Evolutionary conservation across 2,113 vertebrate species (phyloP).

Genomic region (Oreotrochilus melanogaster): DNA sequence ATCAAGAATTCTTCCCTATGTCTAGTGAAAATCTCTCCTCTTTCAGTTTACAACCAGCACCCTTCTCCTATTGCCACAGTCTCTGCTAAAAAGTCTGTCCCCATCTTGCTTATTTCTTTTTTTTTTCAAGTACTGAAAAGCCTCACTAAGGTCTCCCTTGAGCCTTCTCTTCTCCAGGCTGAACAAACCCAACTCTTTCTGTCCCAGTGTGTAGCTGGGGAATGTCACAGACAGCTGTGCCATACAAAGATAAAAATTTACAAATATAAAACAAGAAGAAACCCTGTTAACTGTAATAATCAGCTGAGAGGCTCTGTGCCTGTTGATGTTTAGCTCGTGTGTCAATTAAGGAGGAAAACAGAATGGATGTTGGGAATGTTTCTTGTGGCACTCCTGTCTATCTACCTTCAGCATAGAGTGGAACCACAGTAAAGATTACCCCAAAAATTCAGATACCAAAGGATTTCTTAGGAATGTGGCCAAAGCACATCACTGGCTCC

Average conservation of each 20-base stretch:
- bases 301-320: not conserved
- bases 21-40: too few species aligned
- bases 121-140: too few species aligned
- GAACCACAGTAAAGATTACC: not conserved
- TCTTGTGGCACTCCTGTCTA: not conserved
- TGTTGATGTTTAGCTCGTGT: not conserved
- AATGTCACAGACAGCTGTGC: not conserved
- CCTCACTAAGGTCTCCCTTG: too few species aligned
- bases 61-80: too few species aligned
- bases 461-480: not conserved
- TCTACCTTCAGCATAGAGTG: not conserved
- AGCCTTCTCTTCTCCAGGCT: too few species aligned
- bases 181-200: too few species aligned
- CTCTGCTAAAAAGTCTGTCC: too few species aligned
- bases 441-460: not conserved
- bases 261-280: not conserved
- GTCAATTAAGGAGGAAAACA: not conserved
- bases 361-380: not conserved
- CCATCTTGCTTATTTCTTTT: too few species aligned
- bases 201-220: too few species aligned
- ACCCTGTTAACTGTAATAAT: not conserved
- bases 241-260: not conserved
- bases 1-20: too few species aligned
- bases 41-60: too few species aligned
- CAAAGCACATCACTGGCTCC: not conserved